Conservation (phyloP, 2,797 vertebrate genomes). For the Sebastes vulpes region DNA sequence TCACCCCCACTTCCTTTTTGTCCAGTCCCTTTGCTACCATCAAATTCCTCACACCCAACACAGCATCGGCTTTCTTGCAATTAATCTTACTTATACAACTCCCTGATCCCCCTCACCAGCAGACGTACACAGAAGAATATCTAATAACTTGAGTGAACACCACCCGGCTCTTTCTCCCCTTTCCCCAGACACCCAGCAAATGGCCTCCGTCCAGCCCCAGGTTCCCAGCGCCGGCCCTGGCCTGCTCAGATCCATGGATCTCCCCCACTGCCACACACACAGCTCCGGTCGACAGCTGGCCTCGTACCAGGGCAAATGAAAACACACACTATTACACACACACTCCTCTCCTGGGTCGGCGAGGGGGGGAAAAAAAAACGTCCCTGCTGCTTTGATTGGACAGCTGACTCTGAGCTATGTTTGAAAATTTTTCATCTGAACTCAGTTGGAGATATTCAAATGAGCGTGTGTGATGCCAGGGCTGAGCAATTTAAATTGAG, state of each 20-base stretch:
- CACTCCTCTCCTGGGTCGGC: constrained; percentile 59
- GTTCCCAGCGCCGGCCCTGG: constrained; percentile 52
- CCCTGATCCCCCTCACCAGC: not conserved
- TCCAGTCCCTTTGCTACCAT: constrained; percentile 28
- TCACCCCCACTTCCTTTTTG: not conserved
- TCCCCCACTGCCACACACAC: constrained; percentile 81
- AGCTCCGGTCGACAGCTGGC: constrained; percentile 85
- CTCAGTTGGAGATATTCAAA: constrained; percentile 63
- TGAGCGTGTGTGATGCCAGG: constrained; percentile 7
- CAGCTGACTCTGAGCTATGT: constrained; percentile 77
- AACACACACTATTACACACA: constrained; percentile 78
- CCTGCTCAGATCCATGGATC: constrained; percentile 31
- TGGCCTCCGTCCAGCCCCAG: constrained; percentile 76
- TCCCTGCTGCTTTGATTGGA: constrained; percentile 76
- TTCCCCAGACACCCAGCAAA: constrained; percentile 81
- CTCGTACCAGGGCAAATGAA: constrained; percentile 82
- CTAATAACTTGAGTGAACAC: constrained; percentile 44
- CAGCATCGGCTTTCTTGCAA: constrained; percentile 41
- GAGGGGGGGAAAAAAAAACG: not conserved
- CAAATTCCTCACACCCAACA: constrained; percentile 47
- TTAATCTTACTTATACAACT: constrained; percentile 45
- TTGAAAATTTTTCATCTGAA: constrained; percentile 69
- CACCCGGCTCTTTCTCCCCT: constrained; percentile 3
- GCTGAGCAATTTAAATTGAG: not conserved
- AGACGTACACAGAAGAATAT: constrained; percentile 44